Conservation (phyloP, 2,113 vertebrate species). For the Loxodonta africana region DNA sequence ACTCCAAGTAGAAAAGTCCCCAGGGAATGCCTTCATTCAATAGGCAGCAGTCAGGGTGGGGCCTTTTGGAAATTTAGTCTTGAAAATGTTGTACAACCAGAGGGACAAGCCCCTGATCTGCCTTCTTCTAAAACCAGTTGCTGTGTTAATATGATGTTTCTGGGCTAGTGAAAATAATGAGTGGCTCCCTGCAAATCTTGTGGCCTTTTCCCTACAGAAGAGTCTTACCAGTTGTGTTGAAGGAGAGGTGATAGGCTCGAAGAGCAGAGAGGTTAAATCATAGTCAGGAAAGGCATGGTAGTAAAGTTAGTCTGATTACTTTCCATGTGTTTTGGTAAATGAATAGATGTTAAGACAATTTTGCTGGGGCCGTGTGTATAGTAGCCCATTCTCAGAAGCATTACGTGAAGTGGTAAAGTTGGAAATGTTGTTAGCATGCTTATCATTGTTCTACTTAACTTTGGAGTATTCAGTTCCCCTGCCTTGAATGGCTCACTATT, state of each 20-base stretch:
- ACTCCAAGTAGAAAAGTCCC: constrained; percentile 36
- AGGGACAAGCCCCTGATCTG: constrained; percentile 30
- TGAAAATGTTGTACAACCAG: constrained; percentile 61
- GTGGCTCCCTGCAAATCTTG: not conserved
- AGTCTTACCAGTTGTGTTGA: constrained; percentile 42
- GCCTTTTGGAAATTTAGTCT: constrained; percentile 50
- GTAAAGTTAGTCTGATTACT: constrained; percentile 79
- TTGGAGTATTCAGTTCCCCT: not conserved
- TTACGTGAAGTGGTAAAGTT: constrained; percentile 69
- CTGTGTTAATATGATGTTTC: not conserved
- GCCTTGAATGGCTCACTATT: constrained; percentile 10
- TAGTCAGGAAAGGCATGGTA: constrained; percentile 51
- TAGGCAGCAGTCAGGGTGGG: not conserved
- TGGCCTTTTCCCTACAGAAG: constrained; percentile 17
- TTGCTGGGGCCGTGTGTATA: constrained; percentile 74
- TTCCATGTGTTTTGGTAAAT: constrained; percentile 84
- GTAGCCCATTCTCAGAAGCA: constrained; percentile 64
- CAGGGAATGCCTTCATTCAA: not conserved
- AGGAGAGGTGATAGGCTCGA: constrained; percentile 50
- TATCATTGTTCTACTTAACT: not conserved
- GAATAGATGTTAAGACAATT: constrained; percentile 86
- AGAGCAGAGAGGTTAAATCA: constrained; percentile 78
- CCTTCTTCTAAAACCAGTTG: not conserved
- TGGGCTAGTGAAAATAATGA: constrained; percentile 25
- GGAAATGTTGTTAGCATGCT: constrained; percentile 67